Conservation (phyloP, 2,113 vertebrate species). For the Sorex fumeus region DNA sequence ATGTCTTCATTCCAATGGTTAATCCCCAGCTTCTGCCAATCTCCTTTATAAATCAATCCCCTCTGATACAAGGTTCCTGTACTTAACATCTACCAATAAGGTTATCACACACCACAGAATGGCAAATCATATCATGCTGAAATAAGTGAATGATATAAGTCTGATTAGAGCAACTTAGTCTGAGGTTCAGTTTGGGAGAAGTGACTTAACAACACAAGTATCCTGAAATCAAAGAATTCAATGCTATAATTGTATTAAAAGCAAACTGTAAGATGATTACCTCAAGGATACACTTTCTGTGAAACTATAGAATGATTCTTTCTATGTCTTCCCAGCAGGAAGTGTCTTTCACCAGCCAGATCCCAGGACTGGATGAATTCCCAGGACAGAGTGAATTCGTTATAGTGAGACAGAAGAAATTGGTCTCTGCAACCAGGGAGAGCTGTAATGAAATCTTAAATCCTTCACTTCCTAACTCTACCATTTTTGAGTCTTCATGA, state of each 20-base stretch:
- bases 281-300: neutral
- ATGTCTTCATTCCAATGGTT: conserved; percentile 24
- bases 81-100: neutral
- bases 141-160: neutral
- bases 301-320: neutral
- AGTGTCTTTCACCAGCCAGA: no score
- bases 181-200: neutral
- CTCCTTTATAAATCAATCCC: neutral
- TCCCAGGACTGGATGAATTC: no score
- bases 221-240: conserved; percentile 24
- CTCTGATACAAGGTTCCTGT: neutral
- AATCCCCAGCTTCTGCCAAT: neutral
- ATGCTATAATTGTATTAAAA: neutral
- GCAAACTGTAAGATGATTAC: neutral
- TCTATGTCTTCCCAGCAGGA: neutral
- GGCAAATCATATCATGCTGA: neutral
- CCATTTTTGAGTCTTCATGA: no score
- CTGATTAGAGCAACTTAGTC: neutral
- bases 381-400: no score
- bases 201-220: neutral
- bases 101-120: neutral
- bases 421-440: no score
- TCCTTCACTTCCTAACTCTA: no score
- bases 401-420: no score
- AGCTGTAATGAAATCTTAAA: no score